Evolutionary conservation across 2,113 vertebrate species (phyloP).

Genomic region (Rhombomys opimus): DNA sequence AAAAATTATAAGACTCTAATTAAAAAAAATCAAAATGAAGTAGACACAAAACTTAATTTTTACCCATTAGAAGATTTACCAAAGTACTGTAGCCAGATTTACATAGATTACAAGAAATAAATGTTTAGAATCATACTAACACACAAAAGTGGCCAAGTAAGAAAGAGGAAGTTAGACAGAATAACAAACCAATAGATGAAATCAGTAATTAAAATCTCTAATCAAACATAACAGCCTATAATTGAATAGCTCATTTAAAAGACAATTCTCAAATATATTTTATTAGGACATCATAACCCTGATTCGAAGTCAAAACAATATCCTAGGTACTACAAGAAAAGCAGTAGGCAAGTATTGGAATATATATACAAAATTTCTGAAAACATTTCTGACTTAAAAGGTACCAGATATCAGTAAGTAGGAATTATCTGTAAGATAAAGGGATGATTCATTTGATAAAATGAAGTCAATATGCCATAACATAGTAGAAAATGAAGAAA

Average conservation of each 20-base stretch:
- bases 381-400: neutral
- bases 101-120: neutral
- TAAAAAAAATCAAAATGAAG: neutral
- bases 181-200: neutral
- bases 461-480: neutral
- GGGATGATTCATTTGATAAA: neutral
- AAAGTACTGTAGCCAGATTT: too few species aligned
- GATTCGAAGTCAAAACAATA: neutral
- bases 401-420: neutral
- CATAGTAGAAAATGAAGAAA: neutral
- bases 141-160: too few species aligned
- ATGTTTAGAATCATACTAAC: neutral
- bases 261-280: neutral
- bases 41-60: neutral
- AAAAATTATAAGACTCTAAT: neutral
- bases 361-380: neutral
- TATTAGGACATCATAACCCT: neutral
- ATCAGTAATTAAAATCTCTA: neutral
- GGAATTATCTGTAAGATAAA: neutral
- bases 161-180: neutral
- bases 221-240: neutral
- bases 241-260: neutral
- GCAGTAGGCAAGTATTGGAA: neutral
- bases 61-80: neutral
- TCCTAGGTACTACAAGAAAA: neutral